These are phyloP conservation scores for Patella depressa DNA, from an alignment of 2,888 invertebrate species.

Conservation along the genomic window DNA sequence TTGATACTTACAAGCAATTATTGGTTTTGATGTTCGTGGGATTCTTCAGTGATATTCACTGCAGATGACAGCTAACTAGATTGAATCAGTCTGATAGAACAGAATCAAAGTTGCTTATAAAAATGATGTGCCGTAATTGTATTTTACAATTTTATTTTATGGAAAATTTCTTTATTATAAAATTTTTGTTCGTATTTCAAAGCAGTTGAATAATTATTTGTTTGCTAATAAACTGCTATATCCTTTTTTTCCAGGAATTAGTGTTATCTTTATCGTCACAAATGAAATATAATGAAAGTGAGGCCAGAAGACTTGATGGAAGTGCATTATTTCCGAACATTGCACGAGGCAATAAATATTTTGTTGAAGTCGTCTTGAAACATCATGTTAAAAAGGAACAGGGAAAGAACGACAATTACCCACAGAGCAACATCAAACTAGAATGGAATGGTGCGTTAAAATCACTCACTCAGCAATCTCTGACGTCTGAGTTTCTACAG, in stretches of 20 bases:
- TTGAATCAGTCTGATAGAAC: too few relatives aligned
- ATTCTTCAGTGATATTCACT: too few relatives aligned
- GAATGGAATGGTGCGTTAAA: constrained; percentile 54
- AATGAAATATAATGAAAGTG: constrained; percentile 29
- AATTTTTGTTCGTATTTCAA: too few relatives aligned
- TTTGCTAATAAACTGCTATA: too few relatives aligned
- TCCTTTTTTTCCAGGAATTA: constrained; percentile 44
- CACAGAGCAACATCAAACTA: constrained; percentile 46
- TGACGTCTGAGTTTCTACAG: constrained; percentile 76
- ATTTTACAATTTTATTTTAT: too few relatives aligned
- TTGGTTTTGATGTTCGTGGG: too few relatives aligned
- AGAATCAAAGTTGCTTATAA: too few relatives aligned
- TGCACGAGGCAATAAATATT: constrained; percentile 59
- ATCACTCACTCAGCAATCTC: constrained; percentile 41
- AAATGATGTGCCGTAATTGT: too few relatives aligned
- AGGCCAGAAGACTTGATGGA: constrained; percentile 34
- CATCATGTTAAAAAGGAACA: constrained; percentile 20
- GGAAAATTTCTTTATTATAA: too few relatives aligned
- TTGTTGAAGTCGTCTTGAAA: constrained; percentile 45
- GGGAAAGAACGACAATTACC: constrained; percentile 27
- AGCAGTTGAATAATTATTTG: too few relatives aligned
- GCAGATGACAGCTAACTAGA: too few relatives aligned
- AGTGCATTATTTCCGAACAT: constrained; percentile 54
- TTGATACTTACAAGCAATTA: too few relatives aligned
- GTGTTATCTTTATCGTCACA: constrained; percentile 44